These are phyloP conservation scores for Aporophyla nigra DNA, from an alignment of 2,888 invertebrate genomes.

Conservation along the genomic window DNA sequence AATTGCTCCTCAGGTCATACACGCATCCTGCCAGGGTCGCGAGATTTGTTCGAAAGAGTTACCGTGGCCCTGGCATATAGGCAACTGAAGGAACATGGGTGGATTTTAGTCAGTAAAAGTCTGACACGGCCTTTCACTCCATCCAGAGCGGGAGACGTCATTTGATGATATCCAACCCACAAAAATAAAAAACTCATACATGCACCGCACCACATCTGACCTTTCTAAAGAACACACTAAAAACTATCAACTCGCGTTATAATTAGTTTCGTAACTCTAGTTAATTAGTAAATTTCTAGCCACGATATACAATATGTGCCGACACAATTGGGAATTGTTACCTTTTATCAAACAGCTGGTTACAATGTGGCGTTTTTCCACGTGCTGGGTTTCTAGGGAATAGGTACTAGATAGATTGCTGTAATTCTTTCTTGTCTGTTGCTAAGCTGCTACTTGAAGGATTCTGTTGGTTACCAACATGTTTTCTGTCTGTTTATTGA, in stretches of 20 bases:
- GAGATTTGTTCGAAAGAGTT: too few relatives aligned
- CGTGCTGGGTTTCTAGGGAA: slow-evolving; percentile 2
- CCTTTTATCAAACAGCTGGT: slow-evolving; percentile 29
- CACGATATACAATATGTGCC: slow-evolving; percentile 14
- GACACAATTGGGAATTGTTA: slow-evolving; percentile 26
- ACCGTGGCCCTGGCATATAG: too few relatives aligned
- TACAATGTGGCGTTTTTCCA: slow-evolving; percentile 22
- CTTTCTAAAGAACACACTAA: too few relatives aligned
- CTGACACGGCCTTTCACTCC: too few relatives aligned
- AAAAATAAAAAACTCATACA: too few relatives aligned
- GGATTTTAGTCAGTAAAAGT: too few relatives aligned
- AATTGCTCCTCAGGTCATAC: too few relatives aligned
- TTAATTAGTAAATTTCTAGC: slow-evolving; percentile 40
- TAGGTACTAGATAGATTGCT: slow-evolving; percentile 25
- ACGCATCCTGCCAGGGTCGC: too few relatives aligned
- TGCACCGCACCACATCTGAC: too few relatives aligned
- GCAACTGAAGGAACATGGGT: too few relatives aligned
- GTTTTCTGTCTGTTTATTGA: slow-evolving; percentile 12
- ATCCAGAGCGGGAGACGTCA: too few relatives aligned
- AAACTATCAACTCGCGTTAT: slow-evolving; percentile 9
- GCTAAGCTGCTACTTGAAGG: slow-evolving; percentile 10
- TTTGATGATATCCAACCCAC: too few relatives aligned
- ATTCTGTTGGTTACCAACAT: neutral
- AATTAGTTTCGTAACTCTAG: slow-evolving; percentile 13
- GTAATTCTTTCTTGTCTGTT: slow-evolving; percentile 40